Base-by-base conservation (phyloP, 2,113 vertebrate genomes). In the Neogobius melanostomus region DNA sequence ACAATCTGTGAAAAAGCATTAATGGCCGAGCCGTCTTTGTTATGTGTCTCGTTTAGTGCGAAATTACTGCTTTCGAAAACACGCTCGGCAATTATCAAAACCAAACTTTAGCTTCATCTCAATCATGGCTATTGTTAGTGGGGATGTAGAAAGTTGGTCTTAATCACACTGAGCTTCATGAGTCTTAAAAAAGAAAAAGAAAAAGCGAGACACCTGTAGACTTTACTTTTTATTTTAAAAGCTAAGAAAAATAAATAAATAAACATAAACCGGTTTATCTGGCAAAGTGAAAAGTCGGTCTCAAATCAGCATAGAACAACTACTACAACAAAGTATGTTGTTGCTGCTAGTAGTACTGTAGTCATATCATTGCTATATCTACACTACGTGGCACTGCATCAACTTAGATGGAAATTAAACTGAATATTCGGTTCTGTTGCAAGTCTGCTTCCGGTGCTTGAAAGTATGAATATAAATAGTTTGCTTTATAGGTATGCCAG, bases 71-170 rank as follows among this genome's bases (percentile, higher is more conserved):
- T 74, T 74, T 75, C 60, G 71, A 44, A 64, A 47, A 61, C 52
- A n/a, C 65, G 48, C 77, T 79, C 75, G 71, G 68, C 59, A 84
- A 82, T 86, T 81, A 71, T 66, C 45, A 48, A 67, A 64, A 79
- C 64, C 86, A 79, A 86, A 85, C 77, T 66, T 74, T 50, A 65
- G 64, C 66, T 71, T 59, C 53, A 66, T 82, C 79, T 87, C 76
- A 90, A 86, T 92, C 84, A 90, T 68, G 28, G 80, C 44, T 64
- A 17, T 64, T 47, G 62, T 64, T 8, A 21, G 16, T 6, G 16
- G 12, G 17, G 21, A 15, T 12, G 21, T 64, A 21, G 9, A 64
- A 47, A 48, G n/a, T 48, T 46, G 16, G 45, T 47, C n/a, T 64
- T 48, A 21, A 17, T 9, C 45, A 4, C 45, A 48, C 9, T 87